Base-by-base conservation (phyloP, 2,113 vertebrate genomes). In the Prunella himalayana region DNA sequence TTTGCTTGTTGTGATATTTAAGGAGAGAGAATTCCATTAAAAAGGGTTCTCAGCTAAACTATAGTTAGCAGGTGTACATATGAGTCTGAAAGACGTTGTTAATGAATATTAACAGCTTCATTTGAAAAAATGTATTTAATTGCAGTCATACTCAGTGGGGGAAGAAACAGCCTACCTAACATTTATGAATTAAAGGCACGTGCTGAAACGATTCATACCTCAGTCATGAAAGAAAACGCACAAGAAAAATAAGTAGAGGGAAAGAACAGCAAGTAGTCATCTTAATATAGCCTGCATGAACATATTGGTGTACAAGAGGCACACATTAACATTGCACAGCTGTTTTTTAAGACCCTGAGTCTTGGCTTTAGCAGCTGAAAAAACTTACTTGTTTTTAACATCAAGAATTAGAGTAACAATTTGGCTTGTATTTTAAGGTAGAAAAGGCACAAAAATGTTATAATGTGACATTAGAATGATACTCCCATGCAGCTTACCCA, bases 101-200 rank as follows among this genome's bases (percentile, higher is more conserved):
- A 81, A 89, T 77, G 47, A 77, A 82, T 85, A 73, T 78, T 73
- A 87, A 91, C 75, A 79, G 39, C 24, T 86, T 68, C 8, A 60
- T 86, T 93, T 90, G 72, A 83, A 90, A 72, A 80, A 94, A 80
- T 21, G 50, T 4, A 24, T 84, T 82, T 91, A 94, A 81, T 89
- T 92, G 27, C 27, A 30, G 17, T 65, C 37, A 65, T 66, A 78
- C 51, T 86, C 41, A 37, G 37, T 56, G 54, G 13, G 17, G 44
- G 10, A 94, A 88, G 44, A 79, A 93, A 66, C 13, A 68, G 28
- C 14, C 45, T 87, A 66, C 75, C 22, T 87, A 94, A 75, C 79
- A 72, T 63, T 94, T 78, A 82, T 65, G 60, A 94, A 81, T 82
- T 94, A 72, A 69, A 76, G 49, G 20, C 37, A 19, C 2, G 1